phyloP scores from a whole-genome alignment of 2,888 invertebrate genomes.

The Lamellibrachia satsuma region DNA sequence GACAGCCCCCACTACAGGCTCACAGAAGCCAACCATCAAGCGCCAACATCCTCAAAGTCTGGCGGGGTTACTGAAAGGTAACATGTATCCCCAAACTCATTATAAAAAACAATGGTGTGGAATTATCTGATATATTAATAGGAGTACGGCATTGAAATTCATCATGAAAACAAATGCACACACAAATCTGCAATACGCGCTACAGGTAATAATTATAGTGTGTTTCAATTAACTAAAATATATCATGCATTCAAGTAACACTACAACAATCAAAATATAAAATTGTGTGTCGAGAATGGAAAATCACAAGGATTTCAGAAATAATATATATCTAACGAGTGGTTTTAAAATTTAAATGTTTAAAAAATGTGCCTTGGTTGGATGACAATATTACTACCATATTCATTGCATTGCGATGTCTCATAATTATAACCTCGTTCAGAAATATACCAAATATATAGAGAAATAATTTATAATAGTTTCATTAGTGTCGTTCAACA shows the following conservation, averaged over 20 bases:
- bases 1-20: background rate
- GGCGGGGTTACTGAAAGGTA: conserved; percentile 13
- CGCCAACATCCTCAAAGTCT: background rate
- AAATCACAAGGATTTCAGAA: conserved; percentile 19
- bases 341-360: background rate
- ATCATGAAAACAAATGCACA: background rate
- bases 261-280: conserved; percentile 18
- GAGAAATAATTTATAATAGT: too few relatives aligned
- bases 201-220: background rate
- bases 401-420: background rate
- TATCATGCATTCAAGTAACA: background rate
- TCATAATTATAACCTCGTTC: background rate
- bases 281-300: background rate
- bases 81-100: conserved; percentile 18
- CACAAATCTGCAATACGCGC: background rate
- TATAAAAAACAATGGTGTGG: background rate
- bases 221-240: background rate
- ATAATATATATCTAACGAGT: background rate
- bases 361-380: background rate
- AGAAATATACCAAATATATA: background rate
- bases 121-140: background rate
- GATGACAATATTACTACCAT: background rate
- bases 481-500: background rate
- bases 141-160: background rate
- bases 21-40: background rate